These are phyloP conservation scores for Microtus montanus DNA, from an alignment of 2,113 vertebrate species.

Conservation along the genomic window DNA sequence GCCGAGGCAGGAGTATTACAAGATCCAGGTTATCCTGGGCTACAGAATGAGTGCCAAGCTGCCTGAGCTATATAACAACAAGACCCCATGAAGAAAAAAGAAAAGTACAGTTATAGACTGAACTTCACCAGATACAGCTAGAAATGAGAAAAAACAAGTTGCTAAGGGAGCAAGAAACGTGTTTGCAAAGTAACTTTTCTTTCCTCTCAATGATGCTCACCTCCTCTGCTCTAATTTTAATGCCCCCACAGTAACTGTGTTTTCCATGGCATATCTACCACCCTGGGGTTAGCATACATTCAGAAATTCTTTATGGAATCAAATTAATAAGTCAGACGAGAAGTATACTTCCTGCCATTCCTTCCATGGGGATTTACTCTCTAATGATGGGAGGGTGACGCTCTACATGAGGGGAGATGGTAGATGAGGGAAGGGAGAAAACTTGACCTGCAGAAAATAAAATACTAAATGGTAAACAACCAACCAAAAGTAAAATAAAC, in stretches of 20 bases:
- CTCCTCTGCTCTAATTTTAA: background rate
- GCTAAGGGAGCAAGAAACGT: background rate
- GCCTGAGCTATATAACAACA: background rate
- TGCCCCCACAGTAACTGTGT: background rate
- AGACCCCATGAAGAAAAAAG: background rate
- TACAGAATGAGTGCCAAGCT: background rate
- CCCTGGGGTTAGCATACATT: background rate
- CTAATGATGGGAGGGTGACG: background rate
- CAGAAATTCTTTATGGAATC: background rate
- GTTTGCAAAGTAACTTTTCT: fast-evolving
- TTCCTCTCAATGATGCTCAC: background rate
- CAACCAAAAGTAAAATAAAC: background rate
- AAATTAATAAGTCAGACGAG: background rate
- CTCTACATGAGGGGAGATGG: background rate
- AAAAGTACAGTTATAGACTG: background rate
- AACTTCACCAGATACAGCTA: background rate
- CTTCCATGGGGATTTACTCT: background rate
- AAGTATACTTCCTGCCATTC: background rate
- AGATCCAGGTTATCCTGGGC: background rate
- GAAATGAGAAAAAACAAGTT: background rate
- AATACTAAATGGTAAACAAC: background rate
- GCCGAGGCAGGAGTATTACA: background rate
- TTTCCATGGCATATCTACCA: fast-evolving
- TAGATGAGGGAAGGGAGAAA: background rate
- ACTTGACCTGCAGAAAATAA: background rate